A percentile compares a stretch with the other conserved stretches of the same genome.
phyloP scores from a whole-genome alignment of 2,113 vertebrate genomes.

The Amblyornis subalaris region DNA sequence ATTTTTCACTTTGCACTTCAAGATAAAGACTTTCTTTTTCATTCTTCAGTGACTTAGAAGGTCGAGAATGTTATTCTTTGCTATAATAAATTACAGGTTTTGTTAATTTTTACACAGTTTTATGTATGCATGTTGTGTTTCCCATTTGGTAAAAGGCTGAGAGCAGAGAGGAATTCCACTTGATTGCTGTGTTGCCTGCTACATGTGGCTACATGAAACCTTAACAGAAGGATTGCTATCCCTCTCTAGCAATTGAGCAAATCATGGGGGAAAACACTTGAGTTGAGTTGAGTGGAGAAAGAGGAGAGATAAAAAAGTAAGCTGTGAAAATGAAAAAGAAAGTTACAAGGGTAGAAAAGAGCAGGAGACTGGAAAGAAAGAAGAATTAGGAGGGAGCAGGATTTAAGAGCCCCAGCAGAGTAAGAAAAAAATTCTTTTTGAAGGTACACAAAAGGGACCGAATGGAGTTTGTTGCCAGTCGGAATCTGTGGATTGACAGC shows the following conservation, averaged over 20 bases:
- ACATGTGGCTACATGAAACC: background rate
- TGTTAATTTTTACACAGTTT: background rate
- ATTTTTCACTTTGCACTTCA: background rate
- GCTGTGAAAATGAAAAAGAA: background rate
- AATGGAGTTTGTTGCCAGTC: background rate
- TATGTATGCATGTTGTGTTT: background rate
- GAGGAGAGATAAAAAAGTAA: background rate
- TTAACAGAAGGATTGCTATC: background rate
- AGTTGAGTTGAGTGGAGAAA: background rate
- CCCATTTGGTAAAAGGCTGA: background rate
- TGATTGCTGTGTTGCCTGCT: background rate
- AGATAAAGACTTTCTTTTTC: background rate
- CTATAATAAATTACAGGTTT: background rate
- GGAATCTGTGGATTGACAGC: background rate
- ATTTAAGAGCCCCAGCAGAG: background rate
- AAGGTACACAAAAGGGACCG: background rate
- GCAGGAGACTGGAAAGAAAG: background rate
- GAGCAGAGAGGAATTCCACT: background rate
- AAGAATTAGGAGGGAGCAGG: background rate
- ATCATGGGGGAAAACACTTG: background rate
- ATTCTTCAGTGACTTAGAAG: background rate
- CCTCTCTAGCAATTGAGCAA: background rate
- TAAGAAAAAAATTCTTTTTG: background rate
- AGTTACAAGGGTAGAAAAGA: background rate
- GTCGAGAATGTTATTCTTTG: background rate